Percentiles rank a stretch among this genome's conserved stretches.
phyloP scores from a whole-genome alignment of 2,888 invertebrate genomes.

The Erebia palarica region DNA sequence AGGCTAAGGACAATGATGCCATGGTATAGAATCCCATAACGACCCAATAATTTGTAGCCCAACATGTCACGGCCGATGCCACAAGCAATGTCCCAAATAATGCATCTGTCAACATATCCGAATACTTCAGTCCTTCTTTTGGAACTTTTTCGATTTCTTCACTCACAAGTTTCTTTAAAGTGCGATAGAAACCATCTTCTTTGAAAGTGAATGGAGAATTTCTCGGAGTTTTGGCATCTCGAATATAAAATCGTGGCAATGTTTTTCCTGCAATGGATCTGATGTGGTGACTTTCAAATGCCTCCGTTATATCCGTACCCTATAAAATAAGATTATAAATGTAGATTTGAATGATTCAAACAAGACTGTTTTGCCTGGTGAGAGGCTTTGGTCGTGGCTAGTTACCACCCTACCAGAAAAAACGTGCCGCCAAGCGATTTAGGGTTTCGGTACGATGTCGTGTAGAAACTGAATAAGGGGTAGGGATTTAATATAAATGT shows the following conservation, averaged over 20 bases:
- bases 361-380: too few species aligned
- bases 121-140: conserved; percentile 45
- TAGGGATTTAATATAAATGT: too few species aligned
- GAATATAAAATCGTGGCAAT: conserved; percentile 83
- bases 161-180: conserved; percentile 83
- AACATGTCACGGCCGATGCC: conserved; percentile 58
- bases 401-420: too few species aligned
- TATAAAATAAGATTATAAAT: conserved; percentile 45
- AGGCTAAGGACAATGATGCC: conserved; percentile 79
- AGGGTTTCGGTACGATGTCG: too few species aligned
- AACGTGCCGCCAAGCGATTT: too few species aligned
- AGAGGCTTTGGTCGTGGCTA: too few species aligned
- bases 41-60: conserved; percentile 55
- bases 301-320: conserved; percentile 91
- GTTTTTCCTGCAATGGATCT: conserved; percentile 80
- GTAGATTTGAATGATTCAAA: background rate
- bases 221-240: conserved; percentile 84
- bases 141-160: conserved; percentile 82
- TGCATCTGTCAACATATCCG: conserved; percentile 63
- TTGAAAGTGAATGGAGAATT: conserved; percentile 89
- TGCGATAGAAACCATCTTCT: conserved; percentile 88
- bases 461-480: too few species aligned
- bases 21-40: conserved; percentile 52
- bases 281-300: conserved; percentile 89
- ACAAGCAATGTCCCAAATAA: conserved; percentile 61